Evolutionary conservation across 2,113 vertebrate genomes (phyloP).

Genomic region (Phylloscopus trochiloides): DNA sequence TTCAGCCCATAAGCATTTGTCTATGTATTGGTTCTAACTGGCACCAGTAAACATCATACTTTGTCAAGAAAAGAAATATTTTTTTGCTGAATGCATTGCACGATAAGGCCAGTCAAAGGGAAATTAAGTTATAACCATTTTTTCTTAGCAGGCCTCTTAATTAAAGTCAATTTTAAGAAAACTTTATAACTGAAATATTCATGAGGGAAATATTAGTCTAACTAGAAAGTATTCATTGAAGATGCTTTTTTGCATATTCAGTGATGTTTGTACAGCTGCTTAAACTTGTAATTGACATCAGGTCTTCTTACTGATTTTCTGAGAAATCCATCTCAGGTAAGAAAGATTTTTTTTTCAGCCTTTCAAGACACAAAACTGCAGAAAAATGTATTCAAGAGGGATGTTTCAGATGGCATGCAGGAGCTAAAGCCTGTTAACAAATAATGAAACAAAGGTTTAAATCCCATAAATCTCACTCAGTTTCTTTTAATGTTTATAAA

Average conservation of each 20-base stretch:
- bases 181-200: neutral
- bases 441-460: conserved; percentile 33
- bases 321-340: neutral
- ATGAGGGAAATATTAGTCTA: neutral
- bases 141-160: neutral
- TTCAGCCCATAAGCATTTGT: neutral
- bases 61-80: neutral
- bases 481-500: conserved; percentile 43
- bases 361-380: conserved; percentile 1
- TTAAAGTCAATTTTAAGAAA: neutral
- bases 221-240: neutral
- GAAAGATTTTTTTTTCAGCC: neutral
- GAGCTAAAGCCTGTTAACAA: conserved; percentile 13
- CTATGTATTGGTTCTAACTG: neutral
- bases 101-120: neutral
- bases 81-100: neutral
- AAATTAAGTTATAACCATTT: neutral
- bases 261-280: neutral
- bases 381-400: neutral
- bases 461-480: neutral
- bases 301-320: neutral
- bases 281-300: conserved; percentile 12
- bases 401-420: neutral
- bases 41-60: neutral
- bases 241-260: neutral